A percentile compares a stretch with the other conserved stretches of the same genome.
Conservation (phyloP, 2,888 invertebrate species). For the Platycnemis pennipes region DNA sequence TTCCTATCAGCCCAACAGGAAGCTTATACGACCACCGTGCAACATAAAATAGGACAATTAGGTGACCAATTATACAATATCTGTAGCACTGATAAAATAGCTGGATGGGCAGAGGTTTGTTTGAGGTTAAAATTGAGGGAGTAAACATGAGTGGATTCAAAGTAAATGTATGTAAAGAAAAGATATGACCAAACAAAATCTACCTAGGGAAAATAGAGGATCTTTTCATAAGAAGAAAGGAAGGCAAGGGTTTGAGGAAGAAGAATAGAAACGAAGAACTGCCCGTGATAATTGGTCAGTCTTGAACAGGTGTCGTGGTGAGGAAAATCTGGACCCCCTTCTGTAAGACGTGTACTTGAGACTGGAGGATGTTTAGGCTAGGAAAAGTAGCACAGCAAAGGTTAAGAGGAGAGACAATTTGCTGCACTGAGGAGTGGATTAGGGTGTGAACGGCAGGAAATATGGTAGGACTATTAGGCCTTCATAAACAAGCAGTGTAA, state of each 20-base stretch:
- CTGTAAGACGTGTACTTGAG: constrained; percentile 29
- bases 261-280: constrained; percentile 43
- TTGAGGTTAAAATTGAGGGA: not conserved
- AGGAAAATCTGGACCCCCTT: constrained; percentile 64
- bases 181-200: not conserved
- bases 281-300: constrained; percentile 25
- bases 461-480: constrained; percentile 56
- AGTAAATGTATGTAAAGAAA: not conserved
- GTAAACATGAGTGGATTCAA: not conserved
- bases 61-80: constrained; percentile 27
- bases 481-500: constrained; percentile 66
- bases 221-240: not conserved
- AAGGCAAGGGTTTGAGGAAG: constrained; percentile 13
- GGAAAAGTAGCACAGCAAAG: constrained; percentile 16
- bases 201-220: not conserved
- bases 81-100: constrained; percentile 45
- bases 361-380: not conserved
- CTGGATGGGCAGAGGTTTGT: not conserved
- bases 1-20: constrained; percentile 55
- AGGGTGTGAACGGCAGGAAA: constrained; percentile 35
- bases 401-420: not conserved
- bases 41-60: constrained; percentile 1
- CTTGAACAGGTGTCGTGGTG: constrained; percentile 38
- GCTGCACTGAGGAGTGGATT: constrained; percentile 33
- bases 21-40: constrained; percentile 52